Conservation (phyloP, 2,797 vertebrate genomes). For the Chiloscyllium punctatum region DNA sequence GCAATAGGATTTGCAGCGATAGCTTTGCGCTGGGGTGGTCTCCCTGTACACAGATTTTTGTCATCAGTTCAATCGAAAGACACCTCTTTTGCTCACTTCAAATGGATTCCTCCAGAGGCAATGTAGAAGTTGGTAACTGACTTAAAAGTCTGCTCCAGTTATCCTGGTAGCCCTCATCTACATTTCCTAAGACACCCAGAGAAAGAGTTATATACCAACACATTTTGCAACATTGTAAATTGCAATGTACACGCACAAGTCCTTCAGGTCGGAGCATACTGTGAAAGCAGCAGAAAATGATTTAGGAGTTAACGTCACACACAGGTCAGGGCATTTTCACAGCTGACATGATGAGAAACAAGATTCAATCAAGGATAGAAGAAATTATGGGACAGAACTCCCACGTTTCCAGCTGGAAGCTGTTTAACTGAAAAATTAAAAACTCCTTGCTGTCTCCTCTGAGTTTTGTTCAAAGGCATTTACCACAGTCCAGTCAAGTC, state of each 20-base stretch:
- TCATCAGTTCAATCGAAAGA: too few species aligned
- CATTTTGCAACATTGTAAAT: background rate
- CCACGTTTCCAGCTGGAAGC: background rate
- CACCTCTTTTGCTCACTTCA: background rate
- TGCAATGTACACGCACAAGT: background rate
- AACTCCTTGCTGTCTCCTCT: background rate
- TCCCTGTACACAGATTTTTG: background rate
- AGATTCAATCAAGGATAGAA: slow-evolving; percentile 7
- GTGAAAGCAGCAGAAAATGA: background rate
- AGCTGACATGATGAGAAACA: slow-evolving; percentile 18
- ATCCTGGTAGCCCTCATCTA: background rate
- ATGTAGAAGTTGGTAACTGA: background rate
- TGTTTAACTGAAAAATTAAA: slow-evolving; percentile 31
- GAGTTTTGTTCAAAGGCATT: slow-evolving; percentile 11
- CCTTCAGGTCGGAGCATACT: background rate
- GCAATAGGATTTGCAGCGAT: background rate
- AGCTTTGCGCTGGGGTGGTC: background rate
- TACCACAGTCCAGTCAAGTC: background rate
- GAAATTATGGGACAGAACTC: background rate
- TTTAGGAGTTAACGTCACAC: background rate
- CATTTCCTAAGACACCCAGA: background rate
- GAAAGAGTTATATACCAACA: background rate
- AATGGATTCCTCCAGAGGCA: background rate
- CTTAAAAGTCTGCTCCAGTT: background rate
- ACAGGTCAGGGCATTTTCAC: slow-evolving; percentile 29